Base-by-base conservation (phyloP, 2,113 vertebrate genomes). In the Megaceryle maxima region DNA sequence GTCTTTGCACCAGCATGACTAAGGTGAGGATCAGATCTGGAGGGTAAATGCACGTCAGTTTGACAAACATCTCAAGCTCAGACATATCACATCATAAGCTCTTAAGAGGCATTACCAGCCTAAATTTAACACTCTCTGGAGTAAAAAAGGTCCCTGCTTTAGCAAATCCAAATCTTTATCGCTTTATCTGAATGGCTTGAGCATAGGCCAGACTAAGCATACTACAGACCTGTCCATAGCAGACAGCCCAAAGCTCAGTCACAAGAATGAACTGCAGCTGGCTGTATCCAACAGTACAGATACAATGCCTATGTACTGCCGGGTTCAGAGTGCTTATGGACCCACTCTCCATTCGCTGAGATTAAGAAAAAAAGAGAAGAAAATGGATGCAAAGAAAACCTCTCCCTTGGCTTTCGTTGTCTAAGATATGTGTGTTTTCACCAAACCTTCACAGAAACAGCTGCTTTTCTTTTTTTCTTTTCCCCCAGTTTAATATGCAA, bases 41-140 rank as follows among this genome's bases (percentile, higher is more conserved):
- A 88, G 31, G 35, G 51, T n/a, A 37, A 50, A 16, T 5, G 20
- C 50, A 82, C 24, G 46, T 53, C 55, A 88, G 24, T 90, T 95
- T 76, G 69, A 83, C 57, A 88, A 79, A 90, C 87, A 95, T 79
- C 79, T 83, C 67, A 70, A 85, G 44, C 44, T 67, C 79, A 91
- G 74, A 87, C 93, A 92, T 83, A 93, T 88, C 75, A 66, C 85
- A 83, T 7, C 59, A 16, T 93, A 93, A 95, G 82, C 88, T 93
- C 76, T 80, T 92, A 93, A 94, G 83, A 93, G 83, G 85, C 79
- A 96, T 95, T 88, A 96, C 88, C 94, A 90, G 90, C 92, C 90
- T 95, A 92, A 94, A 88, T 75, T 74, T 88, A 95, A 91, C 6
- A 3, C 80, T 57, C 53, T 66, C 72, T 20, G 50, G 55, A 77